These are phyloP conservation scores for Oreochromis grahami DNA, from an alignment of 2,797 vertebrate genomes.

Conservation along the genomic window DNA sequence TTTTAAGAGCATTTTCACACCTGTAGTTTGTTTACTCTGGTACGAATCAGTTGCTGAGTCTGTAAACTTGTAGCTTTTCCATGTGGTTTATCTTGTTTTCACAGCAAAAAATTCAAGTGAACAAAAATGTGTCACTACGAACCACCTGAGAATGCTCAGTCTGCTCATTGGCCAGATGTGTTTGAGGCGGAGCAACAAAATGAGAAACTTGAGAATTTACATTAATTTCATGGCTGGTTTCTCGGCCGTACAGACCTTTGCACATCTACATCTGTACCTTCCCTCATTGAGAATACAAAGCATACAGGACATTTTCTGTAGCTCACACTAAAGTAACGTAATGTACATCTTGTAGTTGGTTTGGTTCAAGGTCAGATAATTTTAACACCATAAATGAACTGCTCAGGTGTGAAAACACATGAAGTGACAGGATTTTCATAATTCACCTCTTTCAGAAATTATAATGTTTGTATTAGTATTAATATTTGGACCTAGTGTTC, in stretches of 20 bases:
- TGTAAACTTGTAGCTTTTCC: neutral
- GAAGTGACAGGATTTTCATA: neutral
- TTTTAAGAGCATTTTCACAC: neutral
- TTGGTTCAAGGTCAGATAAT: neutral
- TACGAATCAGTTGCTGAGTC: fast-evolving
- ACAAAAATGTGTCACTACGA: neutral
- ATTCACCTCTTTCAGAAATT: fast-evolving
- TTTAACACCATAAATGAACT: neutral
- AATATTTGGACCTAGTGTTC: neutral
- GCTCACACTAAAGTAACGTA: neutral
- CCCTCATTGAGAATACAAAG: neutral
- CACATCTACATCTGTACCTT: neutral
- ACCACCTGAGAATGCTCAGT: neutral
- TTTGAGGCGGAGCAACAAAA: neutral
- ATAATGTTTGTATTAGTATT: neutral
- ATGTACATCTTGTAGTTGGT: neutral
- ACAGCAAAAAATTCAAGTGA: neutral
- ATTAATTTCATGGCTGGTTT: neutral
- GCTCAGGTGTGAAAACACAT: too few species aligned
- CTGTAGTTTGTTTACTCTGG: fast-evolving
- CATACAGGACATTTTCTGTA: neutral
- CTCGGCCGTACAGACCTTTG: neutral
- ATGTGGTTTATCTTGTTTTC: neutral
- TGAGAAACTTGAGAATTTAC: neutral
- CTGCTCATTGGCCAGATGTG: neutral